Conservation (phyloP, 37 sponge, comb jelly and placozoan species). For the Crambe crambe region DNA sequence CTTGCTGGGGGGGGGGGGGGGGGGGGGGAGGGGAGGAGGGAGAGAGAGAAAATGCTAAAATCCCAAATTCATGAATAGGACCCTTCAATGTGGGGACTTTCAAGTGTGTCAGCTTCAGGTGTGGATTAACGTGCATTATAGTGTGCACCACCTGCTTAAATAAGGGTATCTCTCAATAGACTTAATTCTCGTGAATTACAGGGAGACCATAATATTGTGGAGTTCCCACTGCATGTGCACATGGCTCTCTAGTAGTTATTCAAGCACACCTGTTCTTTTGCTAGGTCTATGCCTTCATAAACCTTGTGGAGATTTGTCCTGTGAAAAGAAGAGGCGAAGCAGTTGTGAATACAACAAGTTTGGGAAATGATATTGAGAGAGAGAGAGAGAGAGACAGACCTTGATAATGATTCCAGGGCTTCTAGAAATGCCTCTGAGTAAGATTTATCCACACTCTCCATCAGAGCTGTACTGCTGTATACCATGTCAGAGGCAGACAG, state of each 20-base stretch:
- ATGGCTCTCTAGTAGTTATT: not conserved
- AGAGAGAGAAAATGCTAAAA: conserved; percentile 2
- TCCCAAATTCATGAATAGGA: not conserved
- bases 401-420: conserved; percentile 72
- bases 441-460: conserved; percentile 53
- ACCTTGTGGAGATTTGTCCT: conserved; percentile 54
- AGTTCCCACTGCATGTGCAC: no score
- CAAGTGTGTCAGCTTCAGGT: no score
- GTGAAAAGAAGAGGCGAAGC: no score
- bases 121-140: no score
- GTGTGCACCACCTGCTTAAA: no score
- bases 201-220: no score
- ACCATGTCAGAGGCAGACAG: conserved; percentile 81
- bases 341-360: no score
- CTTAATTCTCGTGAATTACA: no score
- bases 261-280: conserved; percentile 64
- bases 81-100: not conserved
- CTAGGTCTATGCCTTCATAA: conserved; percentile 54
- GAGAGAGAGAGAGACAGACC: conserved; percentile 23
- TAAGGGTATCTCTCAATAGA: no score
- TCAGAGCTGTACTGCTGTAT: conserved; percentile 44
- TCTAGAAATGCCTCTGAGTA: conserved; percentile 50
- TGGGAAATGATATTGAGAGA: not conserved
- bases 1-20: conserved; percentile 81
- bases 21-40: no score